Percentiles rank a stretch among this genome's conserved stretches.
Evolutionary conservation across 2,888 invertebrate species (phyloP).

Genomic region (Drosophila greeni): DNA sequence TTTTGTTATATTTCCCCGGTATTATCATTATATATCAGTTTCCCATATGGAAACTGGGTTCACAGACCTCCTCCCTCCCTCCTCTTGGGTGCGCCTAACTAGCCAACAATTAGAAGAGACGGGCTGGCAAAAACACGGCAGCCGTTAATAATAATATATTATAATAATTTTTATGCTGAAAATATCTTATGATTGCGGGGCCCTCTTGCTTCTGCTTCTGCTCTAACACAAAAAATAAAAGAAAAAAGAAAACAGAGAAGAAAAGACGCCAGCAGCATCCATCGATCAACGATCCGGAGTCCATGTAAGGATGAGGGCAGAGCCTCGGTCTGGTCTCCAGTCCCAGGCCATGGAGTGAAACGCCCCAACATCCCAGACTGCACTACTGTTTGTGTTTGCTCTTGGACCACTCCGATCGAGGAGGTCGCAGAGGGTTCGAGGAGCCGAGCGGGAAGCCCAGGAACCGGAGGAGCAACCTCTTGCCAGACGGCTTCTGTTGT

Average conservation of each 20-base stretch:
- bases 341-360: constrained; percentile 49
- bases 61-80: constrained; percentile 48
- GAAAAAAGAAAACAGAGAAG: constrained; percentile 19
- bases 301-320: constrained; percentile 15
- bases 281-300: constrained; percentile 54
- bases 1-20: constrained; percentile 2
- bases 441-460: constrained; percentile 12
- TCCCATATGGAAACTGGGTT: constrained; percentile 37
- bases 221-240: constrained; percentile 24
- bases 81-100: constrained; percentile 23
- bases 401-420: constrained; percentile 3
- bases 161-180: constrained; percentile 77
- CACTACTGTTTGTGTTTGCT: constrained; percentile 43
- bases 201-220: constrained; percentile 52
- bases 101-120: constrained; percentile 41
- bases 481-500: constrained; percentile 78
- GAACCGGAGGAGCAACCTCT: constrained; percentile 46
- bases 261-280: constrained; percentile 44
- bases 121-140: constrained; percentile 47
- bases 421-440: constrained; percentile 1
- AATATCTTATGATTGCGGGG: constrained; percentile 75
- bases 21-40: not conserved
- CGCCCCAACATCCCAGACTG: constrained; percentile 54
- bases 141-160: constrained; percentile 76
- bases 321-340: constrained; percentile 5